A percentile compares a stretch with the other conserved stretches of the same genome.
These are phyloP conservation scores for Scleropages formosus DNA, from an alignment of 2,797 vertebrate species.

Conservation along the genomic window DNA sequence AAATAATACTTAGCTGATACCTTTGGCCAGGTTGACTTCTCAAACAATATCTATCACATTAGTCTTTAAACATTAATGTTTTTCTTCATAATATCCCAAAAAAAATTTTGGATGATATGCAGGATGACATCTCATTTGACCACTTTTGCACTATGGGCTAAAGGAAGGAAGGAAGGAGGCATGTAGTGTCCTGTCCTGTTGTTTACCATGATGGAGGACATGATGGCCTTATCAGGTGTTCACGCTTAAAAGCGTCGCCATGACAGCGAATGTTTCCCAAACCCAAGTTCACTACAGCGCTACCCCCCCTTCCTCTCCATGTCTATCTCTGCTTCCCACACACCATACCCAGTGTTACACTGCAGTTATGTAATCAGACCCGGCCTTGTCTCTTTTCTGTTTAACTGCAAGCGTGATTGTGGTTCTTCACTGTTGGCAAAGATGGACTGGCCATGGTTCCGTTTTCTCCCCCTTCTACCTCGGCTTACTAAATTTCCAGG, in stretches of 20 bases:
- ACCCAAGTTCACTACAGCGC: neutral
- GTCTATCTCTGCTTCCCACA: conserved; percentile 59
- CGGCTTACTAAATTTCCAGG: conserved; percentile 74
- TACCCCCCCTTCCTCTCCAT: neutral
- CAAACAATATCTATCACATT: too few relatives aligned
- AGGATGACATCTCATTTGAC: neutral
- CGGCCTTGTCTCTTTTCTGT: conserved; percentile 71
- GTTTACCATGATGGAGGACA: neutral
- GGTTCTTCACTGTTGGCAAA: conserved; percentile 71
- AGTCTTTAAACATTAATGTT: too few relatives aligned
- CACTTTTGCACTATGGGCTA: conserved; percentile 51
- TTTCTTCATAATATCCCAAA: too few relatives aligned
- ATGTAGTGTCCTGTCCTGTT: neutral
- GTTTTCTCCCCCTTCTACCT: conserved; percentile 44
- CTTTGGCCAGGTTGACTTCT: too few relatives aligned
- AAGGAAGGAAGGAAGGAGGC: neutral
- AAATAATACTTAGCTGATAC: too few relatives aligned
- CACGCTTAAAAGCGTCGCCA: neutral
- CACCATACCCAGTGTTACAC: conserved; percentile 74
- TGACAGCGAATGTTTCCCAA: neutral
- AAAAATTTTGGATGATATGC: too few relatives aligned
- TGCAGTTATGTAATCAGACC: conserved; percentile 77
- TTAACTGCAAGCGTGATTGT: conserved; percentile 78
- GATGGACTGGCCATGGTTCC: conserved; percentile 75
- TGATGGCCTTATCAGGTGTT: neutral